These are phyloP conservation scores for Apostichopus leukothele DNA, from an alignment of 53 echinoderm and acorn worm genomes.

Conservation along the genomic window DNA sequence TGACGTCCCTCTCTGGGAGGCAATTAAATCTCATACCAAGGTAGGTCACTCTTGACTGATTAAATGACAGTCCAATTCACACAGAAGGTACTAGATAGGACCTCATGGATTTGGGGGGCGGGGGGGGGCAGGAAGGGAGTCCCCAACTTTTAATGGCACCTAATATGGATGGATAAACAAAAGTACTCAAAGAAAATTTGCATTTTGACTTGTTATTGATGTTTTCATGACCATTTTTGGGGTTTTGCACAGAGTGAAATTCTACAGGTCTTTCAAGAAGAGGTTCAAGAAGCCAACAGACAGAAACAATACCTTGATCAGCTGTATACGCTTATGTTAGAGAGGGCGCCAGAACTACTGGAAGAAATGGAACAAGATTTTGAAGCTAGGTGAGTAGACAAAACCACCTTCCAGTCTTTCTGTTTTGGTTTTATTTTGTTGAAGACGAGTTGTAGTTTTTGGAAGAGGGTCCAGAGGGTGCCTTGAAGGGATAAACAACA, in stretches of 20 bases:
- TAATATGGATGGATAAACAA: not conserved
- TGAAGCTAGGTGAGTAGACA: slow-evolving; percentile 70
- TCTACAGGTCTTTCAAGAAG: slow-evolving; percentile 79
- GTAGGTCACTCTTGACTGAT: slow-evolving; percentile 35
- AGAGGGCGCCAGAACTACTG: slow-evolving; percentile 83
- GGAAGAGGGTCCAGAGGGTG: too few relatives aligned
- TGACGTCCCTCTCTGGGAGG: slow-evolving; percentile 90
- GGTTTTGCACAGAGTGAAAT: slow-evolving; percentile 65
- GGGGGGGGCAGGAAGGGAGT: too few relatives aligned
- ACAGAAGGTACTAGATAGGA: not conserved
- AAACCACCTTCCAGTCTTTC: too few relatives aligned
- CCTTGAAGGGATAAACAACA: too few relatives aligned
- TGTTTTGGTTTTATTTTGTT: not conserved
- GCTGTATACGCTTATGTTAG: slow-evolving; percentile 93
- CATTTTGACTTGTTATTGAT: too few relatives aligned
- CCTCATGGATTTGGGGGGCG: too few relatives aligned
- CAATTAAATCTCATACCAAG: slow-evolving; percentile 84
- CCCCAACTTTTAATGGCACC: too few relatives aligned
- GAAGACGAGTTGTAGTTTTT: too few relatives aligned
- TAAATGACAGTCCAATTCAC: not conserved
- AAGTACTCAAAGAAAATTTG: not conserved
- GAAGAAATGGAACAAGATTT: slow-evolving; percentile 86
- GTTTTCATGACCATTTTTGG: too few relatives aligned
- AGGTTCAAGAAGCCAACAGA: slow-evolving; percentile 80
- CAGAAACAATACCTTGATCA: slow-evolving; percentile 98